Evolutionary conservation across 2,113 vertebrate species (phyloP), one percentile per base, ranked within the genome.

Genomic region (Cynoglossus semilaevis): DNA sequence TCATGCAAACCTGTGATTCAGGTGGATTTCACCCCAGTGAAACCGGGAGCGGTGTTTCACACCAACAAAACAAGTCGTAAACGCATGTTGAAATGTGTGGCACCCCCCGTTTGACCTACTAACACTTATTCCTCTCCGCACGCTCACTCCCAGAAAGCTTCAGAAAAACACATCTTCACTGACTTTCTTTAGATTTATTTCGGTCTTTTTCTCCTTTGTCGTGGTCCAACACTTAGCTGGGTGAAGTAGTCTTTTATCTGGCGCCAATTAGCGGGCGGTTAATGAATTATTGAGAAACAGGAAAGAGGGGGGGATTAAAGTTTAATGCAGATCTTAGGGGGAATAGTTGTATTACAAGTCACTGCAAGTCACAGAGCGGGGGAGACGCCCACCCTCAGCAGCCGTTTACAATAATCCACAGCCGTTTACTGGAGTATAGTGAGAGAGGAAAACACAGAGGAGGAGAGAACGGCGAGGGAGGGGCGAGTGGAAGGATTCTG

Each of bases 231-330:
- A 69, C 73, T 90, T 83, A 84, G 79, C 87, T 85, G 74, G 85
- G 75, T 90, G 88, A 88, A 76, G 80, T 79, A 59, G 74, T 75
- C 84, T 88, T 85, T 88, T 88, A 88, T 90, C 84, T 65, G 42
- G 63, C 62, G 62, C 86, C 88, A 91, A 91, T 91, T 91, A 91
- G 85, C 82, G 52, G 43, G 65, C 79, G 79, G 87, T 91, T 89
- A 91, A 91, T 90, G 87, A 90, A 91, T 90, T 86, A 90, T 91
- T 89, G 85, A 86, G 76, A 84, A 87, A 84, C 64, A 61, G 74
- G 82, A 74, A 74, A 60, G 77, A 34, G 38, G 38, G 38, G 61
- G 82, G 77, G 77, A 84, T 90, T 86, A 77, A 85, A 87, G 77
- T 82, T 89, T 88, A 87, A 90, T 89, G 81, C 67, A 83, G 83